These are phyloP conservation scores for Artibeus jamaicensis DNA, from an alignment of 2,797 vertebrate species.

Conservation along the genomic window DNA sequence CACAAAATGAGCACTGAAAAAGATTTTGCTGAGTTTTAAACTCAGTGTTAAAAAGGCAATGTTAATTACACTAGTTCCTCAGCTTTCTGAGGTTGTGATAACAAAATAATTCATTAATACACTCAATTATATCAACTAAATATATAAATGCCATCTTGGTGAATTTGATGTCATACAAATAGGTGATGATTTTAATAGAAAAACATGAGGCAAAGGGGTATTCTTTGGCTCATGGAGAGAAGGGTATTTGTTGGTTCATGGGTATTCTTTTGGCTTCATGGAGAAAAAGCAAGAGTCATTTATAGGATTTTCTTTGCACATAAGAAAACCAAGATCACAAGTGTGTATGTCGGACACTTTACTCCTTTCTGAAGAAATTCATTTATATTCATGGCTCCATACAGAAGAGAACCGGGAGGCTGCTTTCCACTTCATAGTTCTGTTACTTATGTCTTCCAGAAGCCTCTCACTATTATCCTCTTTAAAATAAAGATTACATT, in stretches of 20 bases:
- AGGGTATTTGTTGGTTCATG: too few species aligned
- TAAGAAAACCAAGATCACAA: not conserved
- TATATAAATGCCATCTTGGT: not conserved
- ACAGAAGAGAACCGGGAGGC: not conserved
- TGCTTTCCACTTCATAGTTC: not conserved
- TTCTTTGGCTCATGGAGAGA: not conserved
- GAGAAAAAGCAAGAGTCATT: not conserved
- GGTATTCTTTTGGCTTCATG: not conserved
- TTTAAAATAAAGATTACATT: not conserved
- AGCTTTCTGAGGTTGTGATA: not conserved
- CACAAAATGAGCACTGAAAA: not conserved
- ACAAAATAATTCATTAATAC: not conserved
- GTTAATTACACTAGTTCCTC: not conserved
- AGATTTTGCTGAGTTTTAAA: not conserved
- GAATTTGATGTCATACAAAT: not conserved
- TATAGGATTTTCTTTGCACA: not conserved
- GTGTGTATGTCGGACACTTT: not conserved
- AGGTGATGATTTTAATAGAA: not conserved
- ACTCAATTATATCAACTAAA: not conserved
- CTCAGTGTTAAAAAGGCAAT: not conserved
- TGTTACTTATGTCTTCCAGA: not conserved
- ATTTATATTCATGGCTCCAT: not conserved
- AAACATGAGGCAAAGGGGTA: not conserved
- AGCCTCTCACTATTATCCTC: not conserved
- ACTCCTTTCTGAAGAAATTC: not conserved